Evolutionary conservation across 2,113 vertebrate genomes (phyloP), one percentile per base, ranked within the genome.

Genomic region (Callospermophilus lateralis): DNA sequence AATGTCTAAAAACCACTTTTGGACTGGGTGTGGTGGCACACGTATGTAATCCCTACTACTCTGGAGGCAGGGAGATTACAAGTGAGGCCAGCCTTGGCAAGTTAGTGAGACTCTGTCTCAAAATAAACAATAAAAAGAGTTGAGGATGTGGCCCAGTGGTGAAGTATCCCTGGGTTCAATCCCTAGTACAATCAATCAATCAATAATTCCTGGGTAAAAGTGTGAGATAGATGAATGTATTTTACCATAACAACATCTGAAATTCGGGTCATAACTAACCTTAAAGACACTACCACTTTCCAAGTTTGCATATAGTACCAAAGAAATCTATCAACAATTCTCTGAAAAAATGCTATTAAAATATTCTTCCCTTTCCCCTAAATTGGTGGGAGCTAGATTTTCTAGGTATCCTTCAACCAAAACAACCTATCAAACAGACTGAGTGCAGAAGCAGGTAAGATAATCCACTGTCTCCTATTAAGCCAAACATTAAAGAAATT

Each of bases 381-480:
- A 24, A 84, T 95, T 96, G 87, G 39, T 87, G 42, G 85, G 28
- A 42, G 8, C 63, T 63, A 70, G 9, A 77, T 76, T 90, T 95
- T 92, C 76, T 95, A 70, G 8, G 79, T 86, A 45, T 83, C 34
- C 42, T 72, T 95, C 61, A 88, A 63, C 26, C 8, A 76, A 94
- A 92, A 74, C 61, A 89, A 15, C 2, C 3, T 39, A 77, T 85
- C 30, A 34, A 84, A 77, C 26, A 51, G 32, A 72, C 79, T 37
- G 48, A 90, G 63, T 89, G 45, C 32, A 89, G 55, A 91, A 85
- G 42, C 17, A 80, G 4, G 9, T 77, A 83, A 67, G 45, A 76
- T 76, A 89, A 84, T 78, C 55, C 37, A 67, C 22, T 89, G 10
- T 97, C 30, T 94, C 93, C 34, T 86, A 22, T 91, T 89, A 93